phyloP scores from a whole-genome alignment of 1,140 invertebrate genomes.

The Gerris buenoi region DNA sequence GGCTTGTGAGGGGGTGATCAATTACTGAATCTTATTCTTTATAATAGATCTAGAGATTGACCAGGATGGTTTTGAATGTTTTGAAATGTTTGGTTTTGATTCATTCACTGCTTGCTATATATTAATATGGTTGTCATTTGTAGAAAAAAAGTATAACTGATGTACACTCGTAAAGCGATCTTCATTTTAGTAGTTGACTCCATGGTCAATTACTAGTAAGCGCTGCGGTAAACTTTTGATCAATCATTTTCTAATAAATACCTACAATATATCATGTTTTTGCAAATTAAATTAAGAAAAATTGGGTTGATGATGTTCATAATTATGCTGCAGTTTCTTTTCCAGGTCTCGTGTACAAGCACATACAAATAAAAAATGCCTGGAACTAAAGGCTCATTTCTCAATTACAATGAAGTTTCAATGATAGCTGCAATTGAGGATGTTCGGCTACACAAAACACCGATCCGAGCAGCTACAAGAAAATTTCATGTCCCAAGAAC shows the following conservation, averaged over 20 bases:
- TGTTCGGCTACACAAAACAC: conserved; percentile 10
- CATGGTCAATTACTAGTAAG: conserved; percentile 9
- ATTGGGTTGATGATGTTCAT: not conserved
- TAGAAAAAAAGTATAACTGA: not conserved
- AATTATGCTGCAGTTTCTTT: not conserved
- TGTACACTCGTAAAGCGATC: not conserved
- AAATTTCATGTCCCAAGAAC: conserved; percentile 25
- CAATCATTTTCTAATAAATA: not conserved
- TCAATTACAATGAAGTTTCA: conserved; percentile 3
- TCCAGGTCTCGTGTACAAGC: not conserved
- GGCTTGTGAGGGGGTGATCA: not conserved
- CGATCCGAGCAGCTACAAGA: conserved; percentile 18
- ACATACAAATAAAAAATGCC: not conserved
- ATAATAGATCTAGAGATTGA: too few relatives aligned
- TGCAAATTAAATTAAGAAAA: not conserved
- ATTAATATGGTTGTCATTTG: not conserved
- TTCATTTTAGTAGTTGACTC: conserved; percentile 6
- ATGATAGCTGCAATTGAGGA: conserved; percentile 10
- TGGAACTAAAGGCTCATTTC: conserved; percentile 5
- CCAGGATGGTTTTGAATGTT: too few relatives aligned
- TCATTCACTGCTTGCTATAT: not conserved
- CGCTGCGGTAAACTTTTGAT: not conserved
- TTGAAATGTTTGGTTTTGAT: too few relatives aligned
- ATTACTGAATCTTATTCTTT: not conserved
- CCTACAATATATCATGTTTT: not conserved